Evolutionary conservation across 2,113 vertebrate genomes (phyloP).

Genomic region (Pipra filicauda): DNA sequence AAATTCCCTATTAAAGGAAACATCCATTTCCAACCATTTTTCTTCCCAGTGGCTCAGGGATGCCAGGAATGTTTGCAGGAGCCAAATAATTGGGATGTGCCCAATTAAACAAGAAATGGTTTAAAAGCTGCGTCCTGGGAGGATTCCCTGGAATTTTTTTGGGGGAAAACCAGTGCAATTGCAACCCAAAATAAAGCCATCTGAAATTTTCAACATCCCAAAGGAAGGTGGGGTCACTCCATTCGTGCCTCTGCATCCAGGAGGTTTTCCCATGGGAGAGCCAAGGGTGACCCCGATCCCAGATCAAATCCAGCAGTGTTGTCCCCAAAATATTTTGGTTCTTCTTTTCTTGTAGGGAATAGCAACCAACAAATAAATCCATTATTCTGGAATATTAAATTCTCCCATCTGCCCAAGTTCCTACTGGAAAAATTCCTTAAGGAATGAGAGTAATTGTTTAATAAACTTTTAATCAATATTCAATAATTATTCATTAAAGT

Average conservation of each 20-base stretch:
- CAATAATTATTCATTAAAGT: background rate
- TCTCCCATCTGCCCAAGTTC: background rate
- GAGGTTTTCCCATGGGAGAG: background rate
- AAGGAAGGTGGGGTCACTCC: background rate
- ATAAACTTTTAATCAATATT: background rate
- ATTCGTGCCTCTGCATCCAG: background rate
- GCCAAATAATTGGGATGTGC: background rate
- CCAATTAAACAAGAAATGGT: background rate
- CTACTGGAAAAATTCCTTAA: background rate
- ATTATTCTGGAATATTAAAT: accelerated
- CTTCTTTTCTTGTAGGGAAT: background rate
- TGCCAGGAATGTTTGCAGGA: background rate
- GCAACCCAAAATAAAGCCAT: background rate
- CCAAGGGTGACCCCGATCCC: accelerated
- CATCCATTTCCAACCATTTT: background rate
- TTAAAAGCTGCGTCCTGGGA: background rate
- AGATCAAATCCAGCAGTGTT: accelerated
- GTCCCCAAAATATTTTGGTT: background rate
- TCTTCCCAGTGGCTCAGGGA: background rate
- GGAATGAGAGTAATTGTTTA: background rate
- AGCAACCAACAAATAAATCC: background rate
- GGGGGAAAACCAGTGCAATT: background rate
- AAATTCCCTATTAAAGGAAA: accelerated
- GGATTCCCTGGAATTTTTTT: background rate
- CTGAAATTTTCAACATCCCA: background rate